phyloP scores from a whole-genome alignment of 2,888 invertebrate species.

The Aleiodes leptofemur region DNA sequence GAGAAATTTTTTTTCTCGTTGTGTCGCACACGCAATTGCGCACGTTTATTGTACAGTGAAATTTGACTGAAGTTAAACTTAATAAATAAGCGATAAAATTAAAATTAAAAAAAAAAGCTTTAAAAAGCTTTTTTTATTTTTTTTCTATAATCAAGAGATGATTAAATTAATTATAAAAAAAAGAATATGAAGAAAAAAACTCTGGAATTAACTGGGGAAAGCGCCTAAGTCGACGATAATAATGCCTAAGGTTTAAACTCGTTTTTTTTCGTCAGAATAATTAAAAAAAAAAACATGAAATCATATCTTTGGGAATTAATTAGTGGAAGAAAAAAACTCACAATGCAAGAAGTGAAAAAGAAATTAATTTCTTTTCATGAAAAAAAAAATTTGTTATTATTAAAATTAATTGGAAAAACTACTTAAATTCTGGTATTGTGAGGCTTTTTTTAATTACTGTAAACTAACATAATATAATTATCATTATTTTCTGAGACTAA shows the following conservation, averaged over 20 bases:
- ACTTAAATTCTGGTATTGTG: no score
- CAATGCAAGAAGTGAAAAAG: no score
- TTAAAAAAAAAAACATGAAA: background rate
- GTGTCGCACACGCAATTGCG: slow-evolving; percentile 7
- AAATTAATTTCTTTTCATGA: no score
- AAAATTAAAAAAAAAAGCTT: slow-evolving; percentile 13
- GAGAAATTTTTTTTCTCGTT: background rate
- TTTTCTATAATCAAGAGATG: no score
- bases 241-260: slow-evolving; percentile 8
- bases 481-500: no score
- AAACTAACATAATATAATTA: no score
- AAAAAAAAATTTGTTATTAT: no score
- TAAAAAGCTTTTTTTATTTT: background rate
- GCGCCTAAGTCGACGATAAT: slow-evolving; percentile 13
- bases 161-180: background rate
- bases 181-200: background rate
- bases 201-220: background rate
- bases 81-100: background rate
- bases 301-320: slow-evolving; percentile 5
- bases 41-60: slow-evolving; percentile 25
- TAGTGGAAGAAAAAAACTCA: no score
- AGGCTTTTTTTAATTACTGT: no score
- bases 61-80: slow-evolving; percentile 30
- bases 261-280: background rate
- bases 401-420: no score